Evolutionary conservation across 2,797 vertebrate species (phyloP).

Genomic region (Acanthiza pusilla): DNA sequence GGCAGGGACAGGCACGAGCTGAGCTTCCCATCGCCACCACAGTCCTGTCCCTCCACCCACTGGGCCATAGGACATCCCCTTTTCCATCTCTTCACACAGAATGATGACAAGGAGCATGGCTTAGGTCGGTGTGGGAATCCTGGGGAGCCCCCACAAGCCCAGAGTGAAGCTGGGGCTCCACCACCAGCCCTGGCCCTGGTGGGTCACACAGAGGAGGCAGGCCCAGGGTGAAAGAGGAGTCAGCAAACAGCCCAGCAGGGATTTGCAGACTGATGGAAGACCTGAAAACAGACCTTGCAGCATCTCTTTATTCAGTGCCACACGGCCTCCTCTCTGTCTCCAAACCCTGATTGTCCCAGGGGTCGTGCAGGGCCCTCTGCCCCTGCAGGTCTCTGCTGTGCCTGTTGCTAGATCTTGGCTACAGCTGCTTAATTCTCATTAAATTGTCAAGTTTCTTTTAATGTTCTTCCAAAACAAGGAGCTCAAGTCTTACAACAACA

Average conservation of each 20-base stretch:
- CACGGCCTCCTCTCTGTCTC: not conserved
- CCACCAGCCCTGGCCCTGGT: not conserved
- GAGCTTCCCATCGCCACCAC: not conserved
- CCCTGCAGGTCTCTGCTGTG: accelerated
- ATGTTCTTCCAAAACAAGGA: slow-evolving; percentile 2
- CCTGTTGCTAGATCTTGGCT: not conserved
- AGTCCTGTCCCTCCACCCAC: not conserved
- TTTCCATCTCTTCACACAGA: not conserved
- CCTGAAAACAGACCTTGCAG: not conserved
- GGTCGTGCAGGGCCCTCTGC: not conserved
- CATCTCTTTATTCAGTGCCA: not conserved
- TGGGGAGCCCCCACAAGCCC: not conserved
- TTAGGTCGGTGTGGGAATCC: not conserved
- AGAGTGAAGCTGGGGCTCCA: not conserved
- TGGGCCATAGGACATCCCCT: not conserved
- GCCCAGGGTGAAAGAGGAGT: not conserved
- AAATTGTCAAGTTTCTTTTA: not conserved
- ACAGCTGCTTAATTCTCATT: not conserved
- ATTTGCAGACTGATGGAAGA: not conserved
- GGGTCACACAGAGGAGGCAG: not conserved
- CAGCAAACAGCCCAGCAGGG: not conserved
- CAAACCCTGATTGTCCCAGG: not conserved
- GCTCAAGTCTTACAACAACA: not conserved
- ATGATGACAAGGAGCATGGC: not conserved
- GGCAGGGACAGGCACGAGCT: not conserved